These are phyloP conservation scores for Ctenomys sociabilis DNA, from an alignment of 2,113 vertebrate species.

Conservation along the genomic window DNA sequence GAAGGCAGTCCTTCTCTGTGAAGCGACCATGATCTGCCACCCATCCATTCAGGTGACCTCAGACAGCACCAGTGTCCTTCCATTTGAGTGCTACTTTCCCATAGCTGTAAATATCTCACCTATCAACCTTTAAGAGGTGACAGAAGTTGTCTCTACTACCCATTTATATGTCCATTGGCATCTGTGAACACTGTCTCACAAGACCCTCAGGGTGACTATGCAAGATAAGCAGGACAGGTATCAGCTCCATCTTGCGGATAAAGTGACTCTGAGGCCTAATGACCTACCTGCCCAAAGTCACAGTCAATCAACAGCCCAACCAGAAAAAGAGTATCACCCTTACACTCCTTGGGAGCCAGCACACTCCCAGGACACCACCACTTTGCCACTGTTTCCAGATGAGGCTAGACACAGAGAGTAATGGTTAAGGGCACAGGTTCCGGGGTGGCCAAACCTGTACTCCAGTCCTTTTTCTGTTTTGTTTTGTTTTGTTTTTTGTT, in stretches of 20 bases:
- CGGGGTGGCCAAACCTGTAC: background rate
- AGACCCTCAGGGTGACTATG: background rate
- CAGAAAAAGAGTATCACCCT: background rate
- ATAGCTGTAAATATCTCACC: background rate
- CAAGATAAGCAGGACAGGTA: background rate
- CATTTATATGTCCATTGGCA: background rate
- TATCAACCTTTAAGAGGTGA: background rate
- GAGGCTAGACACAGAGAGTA: background rate
- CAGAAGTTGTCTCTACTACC: background rate
- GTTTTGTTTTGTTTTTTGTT: background rate
- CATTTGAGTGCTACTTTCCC: background rate
- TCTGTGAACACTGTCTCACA: background rate
- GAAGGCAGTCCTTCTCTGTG: background rate
- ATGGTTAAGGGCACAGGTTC: background rate
- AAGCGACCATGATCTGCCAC: background rate
- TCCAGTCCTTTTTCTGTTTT: background rate
- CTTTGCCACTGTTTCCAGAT: background rate
- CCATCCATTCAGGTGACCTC: background rate
- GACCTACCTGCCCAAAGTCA: constrained; percentile 14
- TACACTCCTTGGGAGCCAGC: background rate
- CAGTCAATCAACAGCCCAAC: background rate
- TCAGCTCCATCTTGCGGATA: background rate
- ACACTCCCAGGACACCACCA: background rate
- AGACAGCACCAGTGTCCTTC: background rate
- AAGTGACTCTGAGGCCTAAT: background rate